Percentiles rank a stretch among this genome's conserved stretches.
phyloP scores from a whole-genome alignment of 2,113 vertebrate species.

The Leucoraja erinaceus region DNA sequence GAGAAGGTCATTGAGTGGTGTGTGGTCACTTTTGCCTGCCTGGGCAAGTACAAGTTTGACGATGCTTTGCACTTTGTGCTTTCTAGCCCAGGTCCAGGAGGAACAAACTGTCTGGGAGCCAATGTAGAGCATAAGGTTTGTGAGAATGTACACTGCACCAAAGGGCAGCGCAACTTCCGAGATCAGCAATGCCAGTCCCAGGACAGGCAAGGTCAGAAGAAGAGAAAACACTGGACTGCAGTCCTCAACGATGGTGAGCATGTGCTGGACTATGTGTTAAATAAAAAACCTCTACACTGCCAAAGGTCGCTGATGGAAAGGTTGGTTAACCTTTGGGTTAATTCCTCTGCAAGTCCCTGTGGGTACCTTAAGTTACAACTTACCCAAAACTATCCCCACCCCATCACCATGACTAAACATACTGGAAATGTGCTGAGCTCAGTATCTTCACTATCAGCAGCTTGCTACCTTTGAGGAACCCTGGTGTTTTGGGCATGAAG shows the following conservation, averaged over 20 bases:
- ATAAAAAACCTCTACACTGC: not conserved
- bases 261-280: not conserved
- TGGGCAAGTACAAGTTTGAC: not conserved
- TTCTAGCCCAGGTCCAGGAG: conserved; percentile 77
- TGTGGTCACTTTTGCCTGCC: not conserved
- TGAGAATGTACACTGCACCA: conserved; percentile 77
- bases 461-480: not conserved
- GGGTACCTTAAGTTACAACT: not conserved
- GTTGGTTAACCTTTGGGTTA: not conserved
- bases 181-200: conserved; percentile 92
- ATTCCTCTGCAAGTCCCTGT: not conserved
- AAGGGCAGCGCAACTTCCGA: conserved; percentile 79
- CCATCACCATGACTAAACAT: not conserved
- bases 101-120: conserved; percentile 70
- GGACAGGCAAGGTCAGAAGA: conserved; percentile 68
- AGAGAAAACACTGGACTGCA: conserved; percentile 73
- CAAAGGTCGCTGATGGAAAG: not conserved
- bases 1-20: not conserved
- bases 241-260: conserved; percentile 69
- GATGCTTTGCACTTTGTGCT: not conserved
- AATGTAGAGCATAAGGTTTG: conserved; percentile 88
- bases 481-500: not conserved
- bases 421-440: not conserved
- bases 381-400: not conserved
- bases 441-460: not conserved